These are phyloP conservation scores for Tachuris rubrigastra DNA, from an alignment of 2,113 vertebrate genomes.

Conservation along the genomic window DNA sequence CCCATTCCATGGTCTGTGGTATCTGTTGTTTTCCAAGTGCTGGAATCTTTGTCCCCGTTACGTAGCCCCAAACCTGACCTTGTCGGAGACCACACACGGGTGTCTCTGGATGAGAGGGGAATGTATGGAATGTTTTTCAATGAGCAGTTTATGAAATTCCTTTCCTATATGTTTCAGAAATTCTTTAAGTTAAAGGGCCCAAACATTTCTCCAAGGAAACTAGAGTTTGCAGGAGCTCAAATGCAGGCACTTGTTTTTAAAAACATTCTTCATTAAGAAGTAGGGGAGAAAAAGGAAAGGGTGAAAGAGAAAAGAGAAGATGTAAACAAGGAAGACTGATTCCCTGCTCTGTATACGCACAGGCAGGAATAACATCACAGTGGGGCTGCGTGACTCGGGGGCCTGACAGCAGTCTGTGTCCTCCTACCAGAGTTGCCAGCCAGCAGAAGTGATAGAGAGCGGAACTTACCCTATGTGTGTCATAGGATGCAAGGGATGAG, in stretches of 20 bases:
- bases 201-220: conserved; percentile 66
- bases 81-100: conserved; percentile 72
- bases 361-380: neutral
- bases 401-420: conserved; percentile 1
- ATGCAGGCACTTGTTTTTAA: conserved; percentile 66
- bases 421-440: neutral
- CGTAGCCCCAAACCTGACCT: conserved; percentile 67
- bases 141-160: conserved; percentile 74
- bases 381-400: neutral
- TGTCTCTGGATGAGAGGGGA: conserved; percentile 71
- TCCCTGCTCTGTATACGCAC: neutral
- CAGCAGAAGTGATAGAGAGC: neutral
- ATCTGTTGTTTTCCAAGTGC: conserved; percentile 58
- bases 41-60: conserved; percentile 69
- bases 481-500: neutral
- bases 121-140: conserved; percentile 76
- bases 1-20: neutral
- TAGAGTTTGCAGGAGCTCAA: conserved; percentile 22
- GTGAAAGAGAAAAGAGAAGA: conserved; percentile 56
- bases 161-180: conserved; percentile 71
- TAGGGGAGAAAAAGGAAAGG: neutral
- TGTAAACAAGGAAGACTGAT: conserved; percentile 62
- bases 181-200: conserved; percentile 62
- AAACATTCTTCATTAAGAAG: conserved; percentile 55
- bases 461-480: neutral